Evolutionary conservation across 37 sponge, comb jelly and placozoan genomes (phyloP).

Genomic region (Chondrilla cf. caribensis): DNA sequence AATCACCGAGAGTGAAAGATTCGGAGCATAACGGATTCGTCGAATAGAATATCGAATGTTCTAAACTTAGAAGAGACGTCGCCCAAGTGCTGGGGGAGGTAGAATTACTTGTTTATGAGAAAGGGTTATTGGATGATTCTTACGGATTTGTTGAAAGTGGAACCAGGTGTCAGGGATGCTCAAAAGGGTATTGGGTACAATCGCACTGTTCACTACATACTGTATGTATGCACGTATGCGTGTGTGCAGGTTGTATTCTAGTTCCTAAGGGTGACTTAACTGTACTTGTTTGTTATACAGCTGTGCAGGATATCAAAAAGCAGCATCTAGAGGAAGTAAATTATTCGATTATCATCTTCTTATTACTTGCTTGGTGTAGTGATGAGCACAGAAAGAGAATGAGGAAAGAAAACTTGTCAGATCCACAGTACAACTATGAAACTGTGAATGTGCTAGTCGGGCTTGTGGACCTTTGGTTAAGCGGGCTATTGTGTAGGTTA

Average conservation of each 20-base stretch:
- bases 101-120: no score
- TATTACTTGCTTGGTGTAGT: background rate
- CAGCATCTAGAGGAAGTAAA: conserved; percentile 89
- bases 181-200: conserved; percentile 79
- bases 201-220: background rate
- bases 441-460: conserved; percentile 82
- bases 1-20: no score
- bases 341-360: background rate
- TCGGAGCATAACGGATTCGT: no score
- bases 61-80: no score
- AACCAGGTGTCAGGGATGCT: conserved; percentile 95
- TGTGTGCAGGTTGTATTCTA: no score
- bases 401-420: conserved; percentile 68
- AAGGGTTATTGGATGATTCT: no score
- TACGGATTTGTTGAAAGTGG: conserved; percentile 89
- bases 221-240: no score
- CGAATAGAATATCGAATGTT: no score
- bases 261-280: no score
- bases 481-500: conserved; percentile 93
- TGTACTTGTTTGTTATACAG: conserved; percentile 26
- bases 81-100: no score
- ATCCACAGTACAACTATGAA: conserved; percentile 84
- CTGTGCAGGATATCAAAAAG: conserved; percentile 90
- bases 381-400: conserved; percentile 50
- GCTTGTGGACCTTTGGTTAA: conserved; percentile 95